Conservation (phyloP, 2,113 vertebrate species). For the Rhea americana region DNA sequence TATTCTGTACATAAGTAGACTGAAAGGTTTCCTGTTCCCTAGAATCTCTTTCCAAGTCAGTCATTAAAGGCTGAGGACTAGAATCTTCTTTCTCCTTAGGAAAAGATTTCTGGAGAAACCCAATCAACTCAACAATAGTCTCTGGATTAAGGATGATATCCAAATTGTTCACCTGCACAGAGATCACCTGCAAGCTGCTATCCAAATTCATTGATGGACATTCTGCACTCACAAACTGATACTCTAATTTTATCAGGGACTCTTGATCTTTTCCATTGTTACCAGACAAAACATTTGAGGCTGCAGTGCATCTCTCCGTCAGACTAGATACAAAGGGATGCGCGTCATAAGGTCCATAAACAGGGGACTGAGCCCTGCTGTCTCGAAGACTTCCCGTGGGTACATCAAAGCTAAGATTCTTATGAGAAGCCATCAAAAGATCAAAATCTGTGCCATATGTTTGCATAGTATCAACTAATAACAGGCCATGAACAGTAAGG, state of each 20-base stretch:
- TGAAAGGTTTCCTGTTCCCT: conserved; percentile 81
- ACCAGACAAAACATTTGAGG: not conserved
- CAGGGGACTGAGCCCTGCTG: conserved; percentile 88
- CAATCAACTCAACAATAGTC: conserved; percentile 95
- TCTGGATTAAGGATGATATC: conserved; percentile 98
- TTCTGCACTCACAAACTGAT: conserved; percentile 97
- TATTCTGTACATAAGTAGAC: conserved; percentile 90
- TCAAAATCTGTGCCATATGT: conserved; percentile 96
- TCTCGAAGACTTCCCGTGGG: conserved; percentile 92
- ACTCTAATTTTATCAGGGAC: conserved; percentile 93
- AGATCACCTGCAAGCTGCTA: conserved; percentile 92
- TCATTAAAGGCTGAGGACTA: conserved; percentile 79
- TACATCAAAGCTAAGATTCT: conserved; percentile 93
- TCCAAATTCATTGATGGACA: conserved; percentile 95
- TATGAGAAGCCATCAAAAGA: conserved; percentile 96
- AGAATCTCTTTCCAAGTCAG: conserved; percentile 71
- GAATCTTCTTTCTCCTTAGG: conserved; percentile 88
- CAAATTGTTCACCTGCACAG: conserved; percentile 93
- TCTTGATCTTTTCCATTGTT: conserved; percentile 83
- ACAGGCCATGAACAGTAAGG: conserved; percentile 92
- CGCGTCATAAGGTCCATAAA: conserved; percentile 48
- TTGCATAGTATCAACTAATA: conserved; percentile 95
- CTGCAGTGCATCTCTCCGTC: not conserved
- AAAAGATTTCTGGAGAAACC: conserved; percentile 96
- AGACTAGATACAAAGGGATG: not conserved